Evolutionary conservation across 2,797 vertebrate species (phyloP), one percentile per base, ranked within the genome.

Genomic region (Poliocrania exsul): DNA sequence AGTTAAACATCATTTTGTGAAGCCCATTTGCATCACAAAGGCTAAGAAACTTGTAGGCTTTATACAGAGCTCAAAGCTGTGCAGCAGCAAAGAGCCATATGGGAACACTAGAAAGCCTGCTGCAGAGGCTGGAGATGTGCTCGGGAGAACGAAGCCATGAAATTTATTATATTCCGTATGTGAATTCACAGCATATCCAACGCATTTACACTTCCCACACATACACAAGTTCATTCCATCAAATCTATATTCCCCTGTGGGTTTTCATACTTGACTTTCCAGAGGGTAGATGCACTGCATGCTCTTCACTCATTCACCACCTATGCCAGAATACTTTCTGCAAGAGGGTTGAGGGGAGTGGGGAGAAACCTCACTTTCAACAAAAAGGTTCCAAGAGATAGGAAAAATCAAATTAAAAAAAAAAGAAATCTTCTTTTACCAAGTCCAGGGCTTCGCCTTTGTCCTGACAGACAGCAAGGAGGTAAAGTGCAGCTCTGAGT

Each of bases 391-490:
- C 44, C 31, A 80, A 57, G 33, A 51, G 31, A 12, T 42, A 85
- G 47, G 33, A 75, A 42, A 16, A 42, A 42, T 42, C 2, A 42
- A 42, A 42, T 42, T 16, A 42, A 42, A 42, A 8, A 42, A 42
- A 42, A 42, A 92, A 33, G 3, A 96, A 92, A 79, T 61, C 6
- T 53, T 54, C 20, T 54, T 95, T 97, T 98, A 99, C 99, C 98
- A 84, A 50, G 5, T 98, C 97, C 11, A 99, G 96, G 31, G 90
- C 61, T 53, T 97, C 93, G 88, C 97, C 97, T 96, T 97, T 98
- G 89, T 98, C 98, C 86, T 99, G 99, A 90, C 98, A 98, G 80
- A 97, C 38, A n/a, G 99, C 98, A 96, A 99, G 97, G 88, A 99
- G 98, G 94, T 99, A 99, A 96, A 99, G 88, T 85, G 98, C 97